phyloP scores from a whole-genome alignment of 2,797 vertebrate genomes.

The Peromyscus aztecus region DNA sequence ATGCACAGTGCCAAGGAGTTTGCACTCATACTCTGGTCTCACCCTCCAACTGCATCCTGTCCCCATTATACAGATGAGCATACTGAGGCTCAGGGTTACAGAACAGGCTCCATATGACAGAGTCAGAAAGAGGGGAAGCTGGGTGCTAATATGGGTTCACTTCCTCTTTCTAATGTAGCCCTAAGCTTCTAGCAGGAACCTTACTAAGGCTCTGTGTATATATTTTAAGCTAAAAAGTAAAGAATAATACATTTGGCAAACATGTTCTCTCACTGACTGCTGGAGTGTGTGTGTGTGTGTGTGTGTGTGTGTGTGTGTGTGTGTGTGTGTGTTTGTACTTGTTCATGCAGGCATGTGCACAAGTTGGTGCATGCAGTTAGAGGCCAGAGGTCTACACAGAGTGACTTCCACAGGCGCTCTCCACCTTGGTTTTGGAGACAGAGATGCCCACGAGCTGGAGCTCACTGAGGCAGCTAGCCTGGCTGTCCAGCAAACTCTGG shows the following conservation, averaged over 20 bases:
- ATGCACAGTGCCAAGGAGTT: not conserved
- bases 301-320: too few relatives aligned
- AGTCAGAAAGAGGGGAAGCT: not conserved
- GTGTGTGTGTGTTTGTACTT: not conserved
- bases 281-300: not conserved
- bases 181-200: not conserved
- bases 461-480: not conserved
- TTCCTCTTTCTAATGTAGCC: not conserved
- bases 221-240: not conserved
- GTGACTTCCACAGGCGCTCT: not conserved
- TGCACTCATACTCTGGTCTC: not conserved
- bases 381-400: not conserved
- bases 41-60: not conserved
- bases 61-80: slow-evolving; percentile 18
- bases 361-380: not conserved
- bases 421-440: not conserved
- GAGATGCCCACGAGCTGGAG: not conserved
- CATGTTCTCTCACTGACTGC: not conserved
- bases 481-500: not conserved
- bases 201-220: not conserved
- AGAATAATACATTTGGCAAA: not conserved
- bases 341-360: not conserved
- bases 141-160: not conserved
- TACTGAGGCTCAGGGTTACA: not conserved
- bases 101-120: not conserved